phyloP scores from a whole-genome alignment of 2,888 invertebrate species.

The Scelioninae gen. 2 region DNA sequence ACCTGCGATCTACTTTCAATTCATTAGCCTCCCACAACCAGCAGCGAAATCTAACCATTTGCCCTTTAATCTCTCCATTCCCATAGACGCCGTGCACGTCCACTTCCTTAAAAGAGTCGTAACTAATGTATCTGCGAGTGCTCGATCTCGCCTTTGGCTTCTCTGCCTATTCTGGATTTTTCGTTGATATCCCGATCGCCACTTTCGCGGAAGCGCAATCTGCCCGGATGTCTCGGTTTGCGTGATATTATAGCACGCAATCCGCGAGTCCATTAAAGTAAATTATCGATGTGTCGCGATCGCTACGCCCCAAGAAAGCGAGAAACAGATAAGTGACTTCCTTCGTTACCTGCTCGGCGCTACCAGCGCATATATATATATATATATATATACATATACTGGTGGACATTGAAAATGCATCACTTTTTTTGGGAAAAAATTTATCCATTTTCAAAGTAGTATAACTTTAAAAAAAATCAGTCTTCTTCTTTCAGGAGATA shows the following conservation, averaged over 20 bases:
- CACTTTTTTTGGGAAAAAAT: no score
- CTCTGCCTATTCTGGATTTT: slow-evolving; percentile 46
- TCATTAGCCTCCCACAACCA: slow-evolving; percentile 57
- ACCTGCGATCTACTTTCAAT: slow-evolving; percentile 55
- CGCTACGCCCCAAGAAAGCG: slow-evolving; percentile 37
- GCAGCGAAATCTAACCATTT: slow-evolving; percentile 55
- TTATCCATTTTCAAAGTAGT: no score
- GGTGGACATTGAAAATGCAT: no score
- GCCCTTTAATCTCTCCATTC: slow-evolving; percentile 57
- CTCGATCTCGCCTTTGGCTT: slow-evolving; percentile 49
- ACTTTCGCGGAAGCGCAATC: slow-evolving; percentile 59
- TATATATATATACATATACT: no score
- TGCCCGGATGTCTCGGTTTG: slow-evolving; percentile 42
- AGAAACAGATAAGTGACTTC: slow-evolving; percentile 57
- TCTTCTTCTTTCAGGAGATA: no score
- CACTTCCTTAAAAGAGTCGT: slow-evolving; percentile 59
- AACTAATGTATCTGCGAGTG: slow-evolving; percentile 55
- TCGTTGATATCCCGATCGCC: slow-evolving; percentile 55
- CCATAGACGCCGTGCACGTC: slow-evolving; percentile 40
- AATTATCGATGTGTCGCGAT: slow-evolving; percentile 62
- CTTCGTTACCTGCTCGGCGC: slow-evolving; percentile 58
- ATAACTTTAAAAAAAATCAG: no score
- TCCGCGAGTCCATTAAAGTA: slow-evolving; percentile 61
- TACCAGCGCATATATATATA: slow-evolving; percentile 61
- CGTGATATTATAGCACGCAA: slow-evolving; percentile 60